A percentile compares a stretch with the other conserved stretches of the same genome.
Conservation (phyloP, 1,140 invertebrate species). For the Drosophila ironensis region DNA sequence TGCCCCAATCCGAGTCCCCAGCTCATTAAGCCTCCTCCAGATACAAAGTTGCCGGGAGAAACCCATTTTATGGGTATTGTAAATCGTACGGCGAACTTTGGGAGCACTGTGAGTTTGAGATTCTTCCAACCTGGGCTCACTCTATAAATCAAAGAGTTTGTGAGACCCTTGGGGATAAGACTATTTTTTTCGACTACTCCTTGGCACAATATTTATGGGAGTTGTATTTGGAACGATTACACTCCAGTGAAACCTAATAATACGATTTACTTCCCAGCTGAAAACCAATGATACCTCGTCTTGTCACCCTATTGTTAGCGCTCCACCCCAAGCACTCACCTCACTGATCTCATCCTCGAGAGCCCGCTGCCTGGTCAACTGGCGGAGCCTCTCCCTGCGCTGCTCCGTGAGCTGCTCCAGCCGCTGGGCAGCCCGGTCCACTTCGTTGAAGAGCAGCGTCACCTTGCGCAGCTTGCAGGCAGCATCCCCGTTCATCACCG, state of each 20-base stretch:
- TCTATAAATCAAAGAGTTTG: background rate
- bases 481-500: constrained; percentile 55
- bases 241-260: too few species aligned
- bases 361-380: constrained; percentile 83
- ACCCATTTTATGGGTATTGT: constrained; percentile 43
- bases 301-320: background rate
- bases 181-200: background rate
- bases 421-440: constrained; percentile 83
- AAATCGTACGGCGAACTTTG: constrained; percentile 38
- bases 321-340: constrained; percentile 83
- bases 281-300: too few species aligned
- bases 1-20: constrained; percentile 1
- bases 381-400: constrained; percentile 83
- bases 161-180: background rate
- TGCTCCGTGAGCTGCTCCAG: constrained; percentile 84
- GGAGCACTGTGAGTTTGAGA: background rate
- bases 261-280: too few species aligned
- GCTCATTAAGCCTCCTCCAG: constrained; percentile 31
- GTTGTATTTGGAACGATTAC: too few species aligned
- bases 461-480: constrained; percentile 80
- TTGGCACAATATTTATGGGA: too few species aligned
- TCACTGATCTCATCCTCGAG: constrained; percentile 84
- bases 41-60: constrained; percentile 44
- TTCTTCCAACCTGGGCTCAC: background rate
- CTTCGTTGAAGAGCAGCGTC: constrained; percentile 83